Evolutionary conservation across 2,888 invertebrate species (phyloP).

Genomic region (Oeneis ivallda): DNA sequence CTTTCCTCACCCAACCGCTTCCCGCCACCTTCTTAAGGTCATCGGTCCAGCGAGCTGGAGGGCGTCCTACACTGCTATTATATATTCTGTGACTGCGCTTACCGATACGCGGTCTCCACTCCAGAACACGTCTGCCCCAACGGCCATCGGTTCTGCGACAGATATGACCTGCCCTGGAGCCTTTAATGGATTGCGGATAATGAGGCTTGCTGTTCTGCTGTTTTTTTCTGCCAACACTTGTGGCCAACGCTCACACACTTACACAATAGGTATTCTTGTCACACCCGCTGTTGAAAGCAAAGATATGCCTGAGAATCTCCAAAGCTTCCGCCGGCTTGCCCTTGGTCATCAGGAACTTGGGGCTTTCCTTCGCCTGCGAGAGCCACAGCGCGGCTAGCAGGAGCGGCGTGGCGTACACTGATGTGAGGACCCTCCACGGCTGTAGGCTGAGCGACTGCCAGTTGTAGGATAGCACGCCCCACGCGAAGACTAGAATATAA

Average conservation of each 20-base stretch:
- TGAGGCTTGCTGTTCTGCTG: neutral
- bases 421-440: conserved; percentile 88
- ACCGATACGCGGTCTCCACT: no score
- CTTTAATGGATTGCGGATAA: neutral
- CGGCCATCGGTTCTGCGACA: no score
- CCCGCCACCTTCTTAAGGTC: no score
- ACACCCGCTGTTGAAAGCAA: conserved; percentile 56
- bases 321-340: conserved; percentile 83
- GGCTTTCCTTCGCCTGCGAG: conserved; percentile 85
- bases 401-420: conserved; percentile 83
- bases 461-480: conserved; percentile 83
- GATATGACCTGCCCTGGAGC: no score
- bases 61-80: no score
- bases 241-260: conserved; percentile 39
- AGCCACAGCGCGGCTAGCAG: conserved; percentile 63
- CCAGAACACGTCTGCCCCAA: no score
- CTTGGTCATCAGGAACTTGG: conserved; percentile 86
- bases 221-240: no score
- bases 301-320: conserved; percentile 58
- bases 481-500: conserved; percentile 80
- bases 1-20: no score
- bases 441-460: conserved; percentile 70
- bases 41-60: no score
- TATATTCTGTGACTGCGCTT: no score
- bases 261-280: conserved; percentile 58